Evolutionary conservation across 2,113 vertebrate genomes (phyloP).

Genomic region (Hypanus sabinus): DNA sequence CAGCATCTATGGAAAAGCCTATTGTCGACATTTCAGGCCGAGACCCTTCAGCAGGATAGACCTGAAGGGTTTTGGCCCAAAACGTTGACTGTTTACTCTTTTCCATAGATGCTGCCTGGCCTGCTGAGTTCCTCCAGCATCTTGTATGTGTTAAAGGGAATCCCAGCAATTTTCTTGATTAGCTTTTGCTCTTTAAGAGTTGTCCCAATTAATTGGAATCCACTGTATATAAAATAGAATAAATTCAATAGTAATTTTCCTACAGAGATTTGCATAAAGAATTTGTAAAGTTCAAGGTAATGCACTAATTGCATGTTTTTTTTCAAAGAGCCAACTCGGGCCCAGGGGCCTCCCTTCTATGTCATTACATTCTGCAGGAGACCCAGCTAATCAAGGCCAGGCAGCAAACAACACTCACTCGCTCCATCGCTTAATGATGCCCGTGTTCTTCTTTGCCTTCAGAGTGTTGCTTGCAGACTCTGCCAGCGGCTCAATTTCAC

Average conservation of each 20-base stretch:
- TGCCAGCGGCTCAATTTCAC: conserved; percentile 87
- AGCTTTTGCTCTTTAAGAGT: too few relatives aligned
- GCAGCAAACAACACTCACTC: conserved; percentile 66
- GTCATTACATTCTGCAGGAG: background rate
- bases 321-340: background rate
- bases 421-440: conserved; percentile 97
- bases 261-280: background rate
- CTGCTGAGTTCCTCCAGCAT: too few relatives aligned
- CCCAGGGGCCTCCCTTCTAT: too few relatives aligned
- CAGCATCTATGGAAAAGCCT: too few relatives aligned
- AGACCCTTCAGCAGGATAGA: too few relatives aligned
- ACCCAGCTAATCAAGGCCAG: background rate
- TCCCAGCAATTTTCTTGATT: too few relatives aligned
- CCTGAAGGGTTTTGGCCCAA: too few relatives aligned
- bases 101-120: too few relatives aligned
- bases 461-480: conserved; percentile 88
- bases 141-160: too few relatives aligned
- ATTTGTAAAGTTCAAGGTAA: background rate
- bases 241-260: background rate
- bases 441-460: conserved; percentile 81
- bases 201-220: too few relatives aligned
- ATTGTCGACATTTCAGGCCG: too few relatives aligned
- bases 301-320: background rate
- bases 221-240: background rate
- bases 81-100: too few relatives aligned